These are phyloP conservation scores for Crocodylus rhombifer DNA, from an alignment of 2,797 vertebrate genomes.

Conservation along the genomic window DNA sequence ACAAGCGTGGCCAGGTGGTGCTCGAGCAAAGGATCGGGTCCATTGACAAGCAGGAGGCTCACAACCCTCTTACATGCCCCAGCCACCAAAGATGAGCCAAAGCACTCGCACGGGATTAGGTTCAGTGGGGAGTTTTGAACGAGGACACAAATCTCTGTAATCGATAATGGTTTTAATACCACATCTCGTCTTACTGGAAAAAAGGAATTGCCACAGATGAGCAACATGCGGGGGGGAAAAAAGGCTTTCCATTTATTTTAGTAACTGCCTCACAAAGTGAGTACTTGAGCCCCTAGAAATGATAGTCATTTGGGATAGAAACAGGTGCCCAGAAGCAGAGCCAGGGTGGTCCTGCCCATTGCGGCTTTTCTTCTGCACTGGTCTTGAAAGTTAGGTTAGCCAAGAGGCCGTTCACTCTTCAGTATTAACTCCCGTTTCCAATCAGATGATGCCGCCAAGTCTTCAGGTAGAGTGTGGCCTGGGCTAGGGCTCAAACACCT, in stretches of 20 bases:
- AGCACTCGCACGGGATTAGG: too few species aligned
- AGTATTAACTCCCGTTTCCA: neutral
- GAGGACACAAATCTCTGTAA: neutral
- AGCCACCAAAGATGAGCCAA: neutral
- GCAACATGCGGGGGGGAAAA: neutral
- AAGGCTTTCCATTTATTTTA: neutral
- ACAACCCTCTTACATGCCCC: neutral
- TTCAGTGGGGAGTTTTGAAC: too few species aligned
- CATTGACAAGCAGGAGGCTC: neutral
- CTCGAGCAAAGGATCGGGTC: neutral
- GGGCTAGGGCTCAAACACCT: conserved; percentile 2
- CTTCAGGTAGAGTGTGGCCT: neutral
- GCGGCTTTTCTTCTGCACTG: neutral
- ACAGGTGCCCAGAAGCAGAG: neutral
- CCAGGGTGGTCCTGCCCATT: neutral
- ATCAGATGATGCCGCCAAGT: neutral
- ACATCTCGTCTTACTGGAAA: neutral
- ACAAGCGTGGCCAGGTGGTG: neutral
- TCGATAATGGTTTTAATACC: neutral
- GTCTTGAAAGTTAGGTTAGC: neutral
- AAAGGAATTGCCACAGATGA: neutral
- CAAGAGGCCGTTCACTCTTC: neutral
- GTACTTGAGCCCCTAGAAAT: neutral
- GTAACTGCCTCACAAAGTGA: neutral
- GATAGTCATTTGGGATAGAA: fast-evolving